These are phyloP conservation scores for Bagarius yarrelli DNA, from an alignment of 2,113 vertebrate genomes.

Conservation along the genomic window DNA sequence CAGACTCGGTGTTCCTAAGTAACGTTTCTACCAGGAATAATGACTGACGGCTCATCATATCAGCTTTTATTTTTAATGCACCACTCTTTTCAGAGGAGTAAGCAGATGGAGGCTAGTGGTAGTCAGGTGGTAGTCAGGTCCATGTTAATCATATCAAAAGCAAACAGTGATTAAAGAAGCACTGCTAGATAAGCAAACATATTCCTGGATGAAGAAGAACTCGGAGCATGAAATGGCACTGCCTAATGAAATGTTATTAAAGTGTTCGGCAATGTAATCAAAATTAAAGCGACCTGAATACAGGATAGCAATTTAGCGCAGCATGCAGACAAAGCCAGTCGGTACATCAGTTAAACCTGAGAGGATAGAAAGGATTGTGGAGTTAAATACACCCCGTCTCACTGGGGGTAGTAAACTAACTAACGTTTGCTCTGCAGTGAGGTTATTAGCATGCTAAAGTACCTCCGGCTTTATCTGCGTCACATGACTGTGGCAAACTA, in stretches of 20 bases:
- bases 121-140: neutral
- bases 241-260: conserved; percentile 20
- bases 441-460: too few relatives aligned
- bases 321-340: neutral
- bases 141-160: neutral
- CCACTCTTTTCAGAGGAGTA: too few relatives aligned
- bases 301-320: neutral
- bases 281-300: conserved; percentile 12
- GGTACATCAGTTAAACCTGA: neutral
- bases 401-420: too few relatives aligned
- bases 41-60: neutral
- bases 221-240: neutral
- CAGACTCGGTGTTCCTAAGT: neutral
- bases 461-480: too few relatives aligned
- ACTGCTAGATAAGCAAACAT: conserved; percentile 1
- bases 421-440: too few relatives aligned
- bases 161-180: conserved; percentile 2
- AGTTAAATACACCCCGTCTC: too few relatives aligned
- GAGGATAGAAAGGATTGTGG: neutral
- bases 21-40: neutral
- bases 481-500: too few relatives aligned
- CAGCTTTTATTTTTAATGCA: neutral
- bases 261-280: neutral
- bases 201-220: neutral
- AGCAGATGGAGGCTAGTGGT: too few relatives aligned